Evolutionary conservation across 53 echinoderm and acorn worm species (phyloP), one percentile per base, ranked within the genome.

Genomic region (Echinometra lucunter): DNA sequence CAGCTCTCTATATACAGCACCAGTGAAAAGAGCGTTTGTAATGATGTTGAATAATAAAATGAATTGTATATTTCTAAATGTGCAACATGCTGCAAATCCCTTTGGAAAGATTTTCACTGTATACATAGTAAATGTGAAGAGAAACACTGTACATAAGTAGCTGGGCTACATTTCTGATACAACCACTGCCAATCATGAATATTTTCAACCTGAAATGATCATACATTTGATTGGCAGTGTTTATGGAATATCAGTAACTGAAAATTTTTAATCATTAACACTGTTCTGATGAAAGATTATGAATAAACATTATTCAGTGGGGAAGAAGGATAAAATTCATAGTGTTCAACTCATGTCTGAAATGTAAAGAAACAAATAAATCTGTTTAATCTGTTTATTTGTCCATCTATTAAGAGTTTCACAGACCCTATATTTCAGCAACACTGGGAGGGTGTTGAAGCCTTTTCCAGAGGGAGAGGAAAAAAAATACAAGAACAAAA

Each of bases 1-100:
- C 45, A 85, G 85, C 85, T 28, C 44, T 45, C 47, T 85, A 85
- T 85, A 85, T 47, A 85, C 45, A 85, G 49, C 85, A 85, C 85
- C 28, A 2, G 7, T 19, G 11, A 85, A 47, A 49, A 12, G 15
- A 40, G 19, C 16, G 15, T 40, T 38, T 38, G 53, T n/a, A n/a
- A 47, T 27, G 47, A 12, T 85, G 10, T 85, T n/a, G 44, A 21
- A 42, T 42, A 81, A 81, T 42, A 42, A 21, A 81, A 23, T n/a
- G 49, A 85, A 49, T 16, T 28, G 15, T 37, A 85, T 47, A 16
- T 7, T 42, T 7, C 38, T 78, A 23, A 78, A 32, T 28, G 8
- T 30, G 37, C 38, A 75, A 38, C 6, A 78, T 38, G 23, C 38
- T 40, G 38, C 19, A 78, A 78, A 42, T 78, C 38, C 42, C 78